Conservation (phyloP, 2,797 vertebrate genomes). For the Notolabrus celidotus region DNA sequence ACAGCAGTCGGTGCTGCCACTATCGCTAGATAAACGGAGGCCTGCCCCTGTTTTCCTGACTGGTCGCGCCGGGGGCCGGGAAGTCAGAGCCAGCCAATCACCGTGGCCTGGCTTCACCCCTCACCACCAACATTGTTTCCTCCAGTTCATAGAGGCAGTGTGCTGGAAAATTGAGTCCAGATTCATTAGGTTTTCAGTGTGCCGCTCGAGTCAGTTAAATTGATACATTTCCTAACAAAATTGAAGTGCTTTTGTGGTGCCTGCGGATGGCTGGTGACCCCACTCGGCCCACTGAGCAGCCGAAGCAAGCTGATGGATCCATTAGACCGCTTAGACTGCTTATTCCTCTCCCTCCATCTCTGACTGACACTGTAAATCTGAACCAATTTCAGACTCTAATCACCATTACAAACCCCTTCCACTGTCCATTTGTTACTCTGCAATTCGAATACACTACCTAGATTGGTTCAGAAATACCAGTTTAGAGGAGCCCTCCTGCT, state of each 20-base stretch:
- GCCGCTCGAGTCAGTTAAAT: slow-evolving; percentile 99
- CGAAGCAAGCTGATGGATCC: slow-evolving; percentile 99
- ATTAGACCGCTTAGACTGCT: slow-evolving; percentile 98
- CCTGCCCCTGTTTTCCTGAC: slow-evolving; percentile 88
- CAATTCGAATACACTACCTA: slow-evolving; percentile 91
- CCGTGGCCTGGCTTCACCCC: slow-evolving; percentile 89
- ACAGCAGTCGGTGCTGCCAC: slow-evolving; percentile 87
- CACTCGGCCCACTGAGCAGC: slow-evolving; percentile 99
- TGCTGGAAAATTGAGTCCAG: slow-evolving; percentile 99
- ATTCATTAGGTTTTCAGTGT: slow-evolving; percentile 99
- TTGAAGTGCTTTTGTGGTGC: slow-evolving; percentile 99
- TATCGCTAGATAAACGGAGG: slow-evolving; percentile 91
- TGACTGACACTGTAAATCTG: slow-evolving; percentile 99
- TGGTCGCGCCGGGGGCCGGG: slow-evolving; percentile 84
- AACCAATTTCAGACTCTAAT: slow-evolving; percentile 99
- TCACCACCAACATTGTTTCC: slow-evolving; percentile 98
- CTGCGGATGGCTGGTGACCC: slow-evolving; percentile 99
- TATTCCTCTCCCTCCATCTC: slow-evolving; percentile 94
- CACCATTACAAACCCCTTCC: slow-evolving; percentile 99
- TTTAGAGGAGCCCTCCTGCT: slow-evolving; percentile 87
- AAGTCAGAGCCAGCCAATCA: slow-evolving; percentile 89
- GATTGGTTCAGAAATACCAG: slow-evolving; percentile 92
- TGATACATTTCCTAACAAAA: slow-evolving; percentile 99
- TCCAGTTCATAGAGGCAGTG: slow-evolving; percentile 97
- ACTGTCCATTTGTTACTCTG: slow-evolving; percentile 97